Conservation (phyloP, 2,797 vertebrate species). For the Okamejei kenojei region DNA sequence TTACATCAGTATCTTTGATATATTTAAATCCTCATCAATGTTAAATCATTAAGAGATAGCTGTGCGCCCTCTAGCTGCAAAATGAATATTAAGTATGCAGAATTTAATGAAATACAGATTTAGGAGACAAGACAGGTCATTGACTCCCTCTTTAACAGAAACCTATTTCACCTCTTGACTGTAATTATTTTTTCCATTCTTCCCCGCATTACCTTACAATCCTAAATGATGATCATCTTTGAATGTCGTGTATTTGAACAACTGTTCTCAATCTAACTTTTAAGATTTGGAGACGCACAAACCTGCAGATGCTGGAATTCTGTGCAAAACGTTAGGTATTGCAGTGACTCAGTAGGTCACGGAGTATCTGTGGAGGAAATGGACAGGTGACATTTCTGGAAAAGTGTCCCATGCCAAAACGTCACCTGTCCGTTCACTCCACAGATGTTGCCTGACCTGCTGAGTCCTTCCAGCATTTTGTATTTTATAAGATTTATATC, state of each 20-base stretch:
- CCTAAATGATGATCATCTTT: neutral
- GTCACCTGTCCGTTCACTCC: too few relatives aligned
- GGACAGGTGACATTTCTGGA: too few relatives aligned
- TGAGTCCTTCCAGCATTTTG: too few relatives aligned
- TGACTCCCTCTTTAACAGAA: neutral
- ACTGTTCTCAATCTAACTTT: neutral
- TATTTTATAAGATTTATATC: neutral
- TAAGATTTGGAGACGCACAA: too few relatives aligned
- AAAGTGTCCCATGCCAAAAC: too few relatives aligned
- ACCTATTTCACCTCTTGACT: neutral
- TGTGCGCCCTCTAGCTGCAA: constrained; percentile 15
- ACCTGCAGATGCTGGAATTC: too few relatives aligned
- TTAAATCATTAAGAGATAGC: neutral
- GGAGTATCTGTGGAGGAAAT: too few relatives aligned
- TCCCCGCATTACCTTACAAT: neutral
- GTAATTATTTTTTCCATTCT: neutral
- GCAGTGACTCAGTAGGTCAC: too few relatives aligned
- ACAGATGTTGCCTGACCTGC: too few relatives aligned
- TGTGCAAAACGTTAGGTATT: too few relatives aligned
- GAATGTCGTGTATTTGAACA: neutral
- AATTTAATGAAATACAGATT: neutral
- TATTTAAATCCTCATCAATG: neutral
- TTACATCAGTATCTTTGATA: neutral
- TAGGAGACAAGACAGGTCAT: neutral
- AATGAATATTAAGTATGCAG: neutral